Base-by-base conservation (phyloP, 2,888 invertebrate species). In the Hymenopus coronatus region DNA sequence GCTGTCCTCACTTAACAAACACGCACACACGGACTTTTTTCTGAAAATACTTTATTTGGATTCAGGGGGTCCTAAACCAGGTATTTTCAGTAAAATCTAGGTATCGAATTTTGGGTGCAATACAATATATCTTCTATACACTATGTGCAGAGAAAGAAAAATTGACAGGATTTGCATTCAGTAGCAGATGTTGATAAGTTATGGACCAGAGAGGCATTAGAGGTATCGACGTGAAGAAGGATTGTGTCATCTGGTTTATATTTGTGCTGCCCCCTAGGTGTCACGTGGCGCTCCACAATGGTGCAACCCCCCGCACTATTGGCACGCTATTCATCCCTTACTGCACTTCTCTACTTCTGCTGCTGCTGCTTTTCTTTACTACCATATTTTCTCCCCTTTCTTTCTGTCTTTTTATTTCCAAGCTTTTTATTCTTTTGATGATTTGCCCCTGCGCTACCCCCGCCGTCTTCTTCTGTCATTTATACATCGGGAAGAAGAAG, bases 221-320 rank as follows among this genome's bases (percentile, higher is more conserved):
- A 46, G 54, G 54, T 70, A 70, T 70, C 54, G 54, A 70, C 54
- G 54, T 70, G 54, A 70, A 70, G 54, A 70, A 70, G 54, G 54
- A 20, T 70, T 70, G 28, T 86, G 84, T 88, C 84, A 88, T 87
- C 87, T 87, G 87, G 87, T n/a, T 87, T 82, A 70, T 40, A 87
- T 82, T 87, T 87, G 82, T 86, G 81, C 30, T n/a, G 46, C 27
- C 27, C 46, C 46, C 85, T 28, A 33, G 88, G 30, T 70, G 88
- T 88, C 88, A 88, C 88, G 88, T 88, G 88, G 88, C 83, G 88
- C 70, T 25, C 20, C 40, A 88, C 88, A 88, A 88, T 88, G 54
- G 54, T 70, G 81, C 88, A 84, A 2, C 81, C 84, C 84, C 14
- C 84, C 83, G 83, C 87, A 87, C 70, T 86, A 86, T 86, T 86